Base-by-base conservation (phyloP, 1,140 invertebrate species). In the Ceratitis capitata region DNA sequence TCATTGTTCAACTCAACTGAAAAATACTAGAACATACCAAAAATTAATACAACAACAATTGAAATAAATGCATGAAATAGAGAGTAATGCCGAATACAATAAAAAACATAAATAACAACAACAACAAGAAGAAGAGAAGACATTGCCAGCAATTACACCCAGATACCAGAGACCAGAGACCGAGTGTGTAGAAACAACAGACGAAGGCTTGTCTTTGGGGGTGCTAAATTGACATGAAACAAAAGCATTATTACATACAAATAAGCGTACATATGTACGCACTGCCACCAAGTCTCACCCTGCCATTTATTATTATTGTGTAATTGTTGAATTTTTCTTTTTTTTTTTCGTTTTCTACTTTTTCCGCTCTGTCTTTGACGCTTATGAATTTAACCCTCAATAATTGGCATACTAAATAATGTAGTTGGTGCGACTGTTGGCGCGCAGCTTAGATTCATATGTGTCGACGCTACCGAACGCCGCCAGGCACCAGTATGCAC, bases 191-290 rank as follows among this genome's bases (percentile, higher is more conserved):
- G n/a, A n/a, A 69, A 69, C 32, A 19, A 58, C 32, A 39, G 10
- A 35, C 16, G 4, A 29, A 3, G 1, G 29, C 32, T 14, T 7
- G 32, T 29, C 14, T 69, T 19, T 39, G 32, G 61, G n/a, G 61
- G 61, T 69, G 61, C 61, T 69, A 69, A 69, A 69, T 69, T 69
- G 61, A 69, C 61, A 69, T 69, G n/a, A 69, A 39, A 69, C 61
- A 69, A 69, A 69, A 69, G 61, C n/a, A 39, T 69, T 69, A 69
- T 69, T 69, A 69, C 4, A 19, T 19, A 49, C 45, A 14, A 7
- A 47, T 47, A 47, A 7, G 45, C 45, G 14, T 47, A 47, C 45
- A 47, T 47, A 47, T 47, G 45, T 47, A 47, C 14, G 5, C 45
- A 47, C n/a, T n/a, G n/a, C n/a, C 23, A 14, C 51, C 51, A 56